Base-by-base conservation (phyloP, 2,888 invertebrate species). In the Epinotia bilunana region DNA sequence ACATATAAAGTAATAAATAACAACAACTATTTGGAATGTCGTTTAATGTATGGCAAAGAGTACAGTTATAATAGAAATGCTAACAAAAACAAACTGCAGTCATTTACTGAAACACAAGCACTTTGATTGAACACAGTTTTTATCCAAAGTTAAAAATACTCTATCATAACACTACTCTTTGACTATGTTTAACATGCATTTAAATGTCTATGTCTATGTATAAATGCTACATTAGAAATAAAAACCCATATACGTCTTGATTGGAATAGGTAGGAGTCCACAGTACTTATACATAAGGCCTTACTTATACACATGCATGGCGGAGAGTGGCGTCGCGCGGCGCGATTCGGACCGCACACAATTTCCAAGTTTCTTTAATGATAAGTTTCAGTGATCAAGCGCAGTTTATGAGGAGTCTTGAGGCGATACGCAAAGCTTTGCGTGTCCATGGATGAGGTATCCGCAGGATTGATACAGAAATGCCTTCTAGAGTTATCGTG, bases 11-110 rank as follows among this genome's bases (percentile, higher is more conserved):
- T 62, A 67, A 76, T 62, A 68, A 72, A 76, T 72, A 63, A 72
- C 72, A 70, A 64, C 49, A 67, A 60, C 43, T 62, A 72, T 72
- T 20, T 72, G 76, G 72, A 72, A 76, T 72, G 72, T 73, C 60
- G 33, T 58, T 72, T 62, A 68, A 23, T 23, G 61, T 71, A 74
- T 13, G 49, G 5, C 16, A 53, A n/a, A 53, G 53, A 53, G 53
- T n/a, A 53, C 16, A n/a, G 53, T 53, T 53, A 49, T 16, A 49
- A 16, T 49, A 6, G 53, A 53, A 53, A 53, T 6, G 7, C 6
- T 53, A 53, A 53, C 6, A n/a, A 53, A 53, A 53, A n/a, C 49
- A n/a, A 13, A 53, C 6, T n/a, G 5, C 53, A 6, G 53, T n/a
- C 53, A n/a, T 53, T n/a, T n/a, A n/a, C 16, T 49, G 49, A n/a